Percentiles rank a stretch among this genome's conserved stretches.
Conservation (phyloP, 2,797 vertebrate genomes). For the Eospalax fontanierii region DNA sequence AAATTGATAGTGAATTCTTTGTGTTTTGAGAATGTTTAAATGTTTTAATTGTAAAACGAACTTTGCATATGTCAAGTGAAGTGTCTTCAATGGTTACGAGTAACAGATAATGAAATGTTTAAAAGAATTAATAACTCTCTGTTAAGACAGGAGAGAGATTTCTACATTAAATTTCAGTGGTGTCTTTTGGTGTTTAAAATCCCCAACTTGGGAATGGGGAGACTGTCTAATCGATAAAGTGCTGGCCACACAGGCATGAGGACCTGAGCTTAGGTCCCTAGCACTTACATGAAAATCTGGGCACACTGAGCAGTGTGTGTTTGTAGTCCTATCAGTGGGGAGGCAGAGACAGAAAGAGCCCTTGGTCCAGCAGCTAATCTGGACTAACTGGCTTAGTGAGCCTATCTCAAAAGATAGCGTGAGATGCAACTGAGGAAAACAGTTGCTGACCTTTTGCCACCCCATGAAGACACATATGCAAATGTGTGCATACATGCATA, state of each 20-base stretch:
- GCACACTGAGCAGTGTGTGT: neutral
- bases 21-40: constrained; percentile 34
- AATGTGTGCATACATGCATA: too few relatives aligned
- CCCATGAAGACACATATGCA: neutral
- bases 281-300: neutral
- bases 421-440: neutral
- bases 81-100: neutral
- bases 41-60: constrained; percentile 53
- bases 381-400: neutral
- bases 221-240: neutral
- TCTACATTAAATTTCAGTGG: neutral
- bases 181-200: constrained; percentile 37
- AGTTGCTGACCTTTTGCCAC: neutral
- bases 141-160: constrained; percentile 21
- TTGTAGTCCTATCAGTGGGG: neutral
- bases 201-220: neutral
- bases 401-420: neutral
- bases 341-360: neutral
- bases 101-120: constrained; percentile 52
- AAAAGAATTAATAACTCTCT: neutral
- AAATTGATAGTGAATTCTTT: constrained; percentile 22
- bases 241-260: neutral
- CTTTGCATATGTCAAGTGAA: constrained; percentile 34
- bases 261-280: neutral
- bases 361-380: neutral